These are phyloP conservation scores for Drosophila neotestacea DNA, from an alignment of 2,888 invertebrate species.

Conservation along the genomic window DNA sequence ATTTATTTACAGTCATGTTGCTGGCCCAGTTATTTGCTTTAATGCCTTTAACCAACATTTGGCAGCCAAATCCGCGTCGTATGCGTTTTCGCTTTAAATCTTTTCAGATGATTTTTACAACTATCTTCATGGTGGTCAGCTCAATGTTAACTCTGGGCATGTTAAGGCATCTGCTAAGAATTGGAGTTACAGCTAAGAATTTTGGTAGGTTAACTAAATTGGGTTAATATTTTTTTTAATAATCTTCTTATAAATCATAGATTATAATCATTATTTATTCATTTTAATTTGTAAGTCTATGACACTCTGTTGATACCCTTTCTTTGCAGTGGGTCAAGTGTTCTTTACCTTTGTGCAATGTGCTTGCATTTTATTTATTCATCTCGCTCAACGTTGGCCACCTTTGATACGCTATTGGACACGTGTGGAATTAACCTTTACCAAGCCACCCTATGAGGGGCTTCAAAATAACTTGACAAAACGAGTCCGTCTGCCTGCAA, in stretches of 20 bases:
- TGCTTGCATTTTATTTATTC: conserved; percentile 77
- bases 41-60: conserved; percentile 86
- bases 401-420: conserved; percentile 81
- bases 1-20: conserved; percentile 82
- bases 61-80: conserved; percentile 81
- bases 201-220: conserved; percentile 67
- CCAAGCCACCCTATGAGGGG: conserved; percentile 75
- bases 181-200: conserved; percentile 83
- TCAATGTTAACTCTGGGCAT: conserved; percentile 56
- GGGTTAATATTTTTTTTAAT: too few species aligned
- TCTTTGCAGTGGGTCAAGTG: conserved; percentile 74
- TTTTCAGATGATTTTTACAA: conserved; percentile 61
- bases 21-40: conserved; percentile 86
- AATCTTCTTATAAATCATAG: too few species aligned
- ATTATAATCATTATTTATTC: not conserved
- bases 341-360: conserved; percentile 79
- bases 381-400: conserved; percentile 82
- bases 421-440: conserved; percentile 79
- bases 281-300: not conserved
- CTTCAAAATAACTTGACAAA: conserved; percentile 64
- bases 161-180: conserved; percentile 59
- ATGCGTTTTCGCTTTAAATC: conserved; percentile 78
- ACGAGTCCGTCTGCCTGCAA: conserved; percentile 74
- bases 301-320: not conserved
- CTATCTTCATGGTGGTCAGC: conserved; percentile 65